Base-by-base conservation (phyloP, 1,140 invertebrate species). In the Drosophila eugracilis region DNA sequence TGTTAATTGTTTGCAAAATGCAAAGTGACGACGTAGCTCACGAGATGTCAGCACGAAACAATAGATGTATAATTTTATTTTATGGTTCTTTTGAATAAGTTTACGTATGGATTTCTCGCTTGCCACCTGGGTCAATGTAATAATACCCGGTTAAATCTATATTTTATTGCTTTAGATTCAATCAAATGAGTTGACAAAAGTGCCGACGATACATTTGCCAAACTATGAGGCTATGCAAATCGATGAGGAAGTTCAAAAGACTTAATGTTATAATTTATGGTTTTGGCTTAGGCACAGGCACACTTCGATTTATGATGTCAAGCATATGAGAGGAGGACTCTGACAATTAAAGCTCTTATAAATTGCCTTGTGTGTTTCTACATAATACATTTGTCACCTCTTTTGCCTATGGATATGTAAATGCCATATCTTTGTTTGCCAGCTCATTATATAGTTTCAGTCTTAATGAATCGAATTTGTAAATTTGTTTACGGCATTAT, bases 1-100 rank as follows among this genome's bases (percentile, higher is more conserved):
- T 85, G 81, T 36, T 81, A 58, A 84, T 86, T 60, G 50, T 45
- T 76, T 36, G 65, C 75, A 4, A 73, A 85, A 76, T 53, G 72
- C 58, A 59, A 73, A 84, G 69, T 54, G 54, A 47, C 55, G 30
- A 22, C 52, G 44, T 22, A 54, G 44, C 50, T 85, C 55, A 80
- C 60, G 41, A 86, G 62, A 54, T 60, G 48, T 62, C 36, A 67
- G 41, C 24, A 39, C 32, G 19, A 50, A 37, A 84, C 62, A 76
- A 76, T 49, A 69, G 34, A 52, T 36, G 21, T 48, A 59, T 59
- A 67, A 78, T 84, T 75, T 66, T 37, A 24, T 57, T 57, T 54
- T 53, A 42, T 49, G 14, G 12, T 50, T 34, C 42, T 53, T 42
- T 15, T 19, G 3, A 47, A 19, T 45, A 6, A 42, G 34, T 21